Evolutionary conservation across 2,797 vertebrate genomes (phyloP).

Genomic region (Halcyon smyrnensis): DNA sequence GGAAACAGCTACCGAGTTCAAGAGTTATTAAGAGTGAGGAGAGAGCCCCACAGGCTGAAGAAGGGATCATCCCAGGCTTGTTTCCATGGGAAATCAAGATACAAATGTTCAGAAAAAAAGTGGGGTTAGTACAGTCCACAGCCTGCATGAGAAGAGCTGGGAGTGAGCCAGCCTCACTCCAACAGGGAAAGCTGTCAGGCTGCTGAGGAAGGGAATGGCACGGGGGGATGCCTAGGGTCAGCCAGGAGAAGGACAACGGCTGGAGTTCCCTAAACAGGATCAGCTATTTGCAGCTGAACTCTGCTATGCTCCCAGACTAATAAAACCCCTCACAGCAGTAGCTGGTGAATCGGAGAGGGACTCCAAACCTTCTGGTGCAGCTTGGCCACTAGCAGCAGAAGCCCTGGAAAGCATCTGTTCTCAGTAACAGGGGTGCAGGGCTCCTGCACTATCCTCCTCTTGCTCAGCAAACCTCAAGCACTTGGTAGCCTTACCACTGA

Average conservation of each 20-base stretch:
- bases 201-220: background rate
- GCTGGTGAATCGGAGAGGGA: background rate
- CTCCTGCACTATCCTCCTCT: background rate
- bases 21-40: conserved; percentile 26
- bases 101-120: background rate
- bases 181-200: background rate
- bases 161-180: conserved; percentile 11
- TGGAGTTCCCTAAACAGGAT: background rate
- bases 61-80: background rate
- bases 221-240: background rate
- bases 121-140: background rate
- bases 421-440: background rate
- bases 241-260: background rate
- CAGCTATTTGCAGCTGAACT: background rate
- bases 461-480: background rate
- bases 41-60: background rate
- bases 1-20: conserved; percentile 16
- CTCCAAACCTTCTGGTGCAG: background rate
- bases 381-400: background rate
- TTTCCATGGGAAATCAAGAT: conserved; percentile 61
- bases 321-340: background rate
- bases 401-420: background rate
- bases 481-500: background rate
- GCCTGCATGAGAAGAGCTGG: conserved; percentile 1
- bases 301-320: rapidly evolving